A percentile compares a stretch with the other conserved stretches of the same genome.
Conservation (phyloP, 2,888 invertebrate genomes). For the Dendrolimus pini region DNA sequence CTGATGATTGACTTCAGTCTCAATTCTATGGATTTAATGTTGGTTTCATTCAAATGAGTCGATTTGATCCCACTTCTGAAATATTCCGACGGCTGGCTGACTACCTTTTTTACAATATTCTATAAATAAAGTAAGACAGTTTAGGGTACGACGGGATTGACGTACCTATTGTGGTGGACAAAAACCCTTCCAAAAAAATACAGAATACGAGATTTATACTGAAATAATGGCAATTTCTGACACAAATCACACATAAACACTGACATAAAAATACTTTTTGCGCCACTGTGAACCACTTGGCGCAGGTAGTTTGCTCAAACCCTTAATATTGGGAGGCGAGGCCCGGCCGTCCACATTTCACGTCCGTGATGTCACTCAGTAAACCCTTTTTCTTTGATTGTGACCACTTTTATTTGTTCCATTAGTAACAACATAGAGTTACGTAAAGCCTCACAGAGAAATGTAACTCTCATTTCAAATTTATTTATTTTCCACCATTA, state of each 20-base stretch:
- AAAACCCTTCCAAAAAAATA: too few relatives aligned
- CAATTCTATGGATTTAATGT: too few relatives aligned
- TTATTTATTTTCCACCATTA: slow-evolving; percentile 4
- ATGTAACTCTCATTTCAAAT: slow-evolving; percentile 26
- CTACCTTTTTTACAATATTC: too few relatives aligned
- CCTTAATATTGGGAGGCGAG: not conserved
- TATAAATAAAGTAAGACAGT: too few relatives aligned
- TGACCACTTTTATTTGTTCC: not conserved
- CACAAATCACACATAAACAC: not conserved
- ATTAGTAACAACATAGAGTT: slow-evolving; percentile 2
- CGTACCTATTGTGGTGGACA: too few relatives aligned
- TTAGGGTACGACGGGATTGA: too few relatives aligned
- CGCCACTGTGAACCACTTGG: not conserved
- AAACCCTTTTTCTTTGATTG: not conserved
- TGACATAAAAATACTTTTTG: not conserved
- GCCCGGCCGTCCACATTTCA: not conserved
- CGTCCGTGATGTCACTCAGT: not conserved
- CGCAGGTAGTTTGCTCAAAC: not conserved
- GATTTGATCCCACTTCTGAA: too few relatives aligned
- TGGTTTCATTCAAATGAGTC: too few relatives aligned
- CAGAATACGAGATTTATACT: too few relatives aligned
- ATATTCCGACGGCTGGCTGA: too few relatives aligned
- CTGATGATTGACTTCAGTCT: too few relatives aligned
- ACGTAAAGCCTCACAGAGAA: not conserved
- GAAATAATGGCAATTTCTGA: too few relatives aligned